Percentiles rank a stretch among this genome's conserved stretches.
Conservation (phyloP, 2,888 invertebrate genomes). For the Abrostola tripartita region DNA sequence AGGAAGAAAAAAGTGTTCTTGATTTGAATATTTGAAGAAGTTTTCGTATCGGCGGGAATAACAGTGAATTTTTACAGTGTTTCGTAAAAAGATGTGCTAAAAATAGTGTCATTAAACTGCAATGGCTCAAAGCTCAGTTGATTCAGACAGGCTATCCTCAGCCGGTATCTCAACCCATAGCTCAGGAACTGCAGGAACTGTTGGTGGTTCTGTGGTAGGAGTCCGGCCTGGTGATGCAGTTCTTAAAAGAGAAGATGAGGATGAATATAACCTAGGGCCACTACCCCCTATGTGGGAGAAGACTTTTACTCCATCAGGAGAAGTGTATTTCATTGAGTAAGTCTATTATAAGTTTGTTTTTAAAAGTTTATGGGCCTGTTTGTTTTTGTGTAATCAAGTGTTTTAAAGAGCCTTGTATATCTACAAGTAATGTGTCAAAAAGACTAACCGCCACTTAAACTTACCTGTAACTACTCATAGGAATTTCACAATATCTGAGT, state of each 20-base stretch:
- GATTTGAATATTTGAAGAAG: conserved; percentile 46
- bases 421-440: no score
- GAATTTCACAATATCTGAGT: no score
- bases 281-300: conserved; percentile 99
- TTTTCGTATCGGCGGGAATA: conserved; percentile 47
- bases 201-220: conserved; percentile 84
- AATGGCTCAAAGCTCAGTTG: conserved; percentile 84
- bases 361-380: no score
- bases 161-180: conserved; percentile 85
- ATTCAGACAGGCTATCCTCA: conserved; percentile 85
- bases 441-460: no score
- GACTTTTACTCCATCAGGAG: conserved; percentile 98
- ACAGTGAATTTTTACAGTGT: conserved; percentile 24
- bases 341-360: conserved; percentile 66
- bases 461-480: no score
- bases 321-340: conserved; percentile 99
- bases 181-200: conserved; percentile 83
- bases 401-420: no score
- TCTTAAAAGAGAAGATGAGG: conserved; percentile 88
- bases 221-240: conserved; percentile 79
- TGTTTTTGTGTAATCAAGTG: no score
- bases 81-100: conserved; percentile 44
- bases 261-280: conserved; percentile 95
- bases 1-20: conserved; percentile 47
- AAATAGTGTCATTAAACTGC: conserved; percentile 46